phyloP scores from a whole-genome alignment of 2,888 invertebrate genomes.

The Drosophila infuscata region DNA sequence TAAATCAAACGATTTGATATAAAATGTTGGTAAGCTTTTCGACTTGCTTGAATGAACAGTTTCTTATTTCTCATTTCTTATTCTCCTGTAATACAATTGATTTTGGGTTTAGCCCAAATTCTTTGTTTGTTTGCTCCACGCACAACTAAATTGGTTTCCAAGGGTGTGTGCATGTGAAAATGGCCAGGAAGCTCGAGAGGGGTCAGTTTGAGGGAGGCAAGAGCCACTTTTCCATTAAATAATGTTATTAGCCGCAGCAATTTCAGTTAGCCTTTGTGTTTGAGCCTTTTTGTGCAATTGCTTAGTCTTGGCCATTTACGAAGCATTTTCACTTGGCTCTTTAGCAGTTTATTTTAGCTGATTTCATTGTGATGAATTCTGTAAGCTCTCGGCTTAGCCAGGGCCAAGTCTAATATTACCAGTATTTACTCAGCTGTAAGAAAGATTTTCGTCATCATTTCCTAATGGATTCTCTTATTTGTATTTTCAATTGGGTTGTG shows the following conservation, averaged over 20 bases:
- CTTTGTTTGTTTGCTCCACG: slow-evolving; percentile 52
- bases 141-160: slow-evolving; percentile 65
- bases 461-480: slow-evolving; percentile 42
- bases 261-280: slow-evolving; percentile 69
- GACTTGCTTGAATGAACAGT: slow-evolving; percentile 44
- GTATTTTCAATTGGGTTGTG: slow-evolving; percentile 8
- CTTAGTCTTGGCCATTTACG: slow-evolving; percentile 42
- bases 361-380: slow-evolving; percentile 74
- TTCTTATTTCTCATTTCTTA: slow-evolving; percentile 29
- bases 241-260: slow-evolving; percentile 76
- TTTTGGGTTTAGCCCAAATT: slow-evolving; percentile 48
- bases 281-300: slow-evolving; percentile 54
- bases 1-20: slow-evolving; percentile 47
- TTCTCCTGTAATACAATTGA: slow-evolving; percentile 58
- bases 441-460: slow-evolving; percentile 53
- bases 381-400: slow-evolving; percentile 45
- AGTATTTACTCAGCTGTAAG: slow-evolving; percentile 52
- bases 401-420: slow-evolving; percentile 36
- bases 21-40: slow-evolving; percentile 56
- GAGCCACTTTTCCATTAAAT: slow-evolving; percentile 64
- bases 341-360: slow-evolving; percentile 46
- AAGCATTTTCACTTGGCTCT: slow-evolving; percentile 62
- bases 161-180: slow-evolving; percentile 10
- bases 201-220: background rate
- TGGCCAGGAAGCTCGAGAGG: background rate